A percentile compares a stretch with the other conserved stretches of the same genome.
Evolutionary conservation across 2,797 vertebrate species (phyloP).

Genomic region (Hippocampus kuda): DNA sequence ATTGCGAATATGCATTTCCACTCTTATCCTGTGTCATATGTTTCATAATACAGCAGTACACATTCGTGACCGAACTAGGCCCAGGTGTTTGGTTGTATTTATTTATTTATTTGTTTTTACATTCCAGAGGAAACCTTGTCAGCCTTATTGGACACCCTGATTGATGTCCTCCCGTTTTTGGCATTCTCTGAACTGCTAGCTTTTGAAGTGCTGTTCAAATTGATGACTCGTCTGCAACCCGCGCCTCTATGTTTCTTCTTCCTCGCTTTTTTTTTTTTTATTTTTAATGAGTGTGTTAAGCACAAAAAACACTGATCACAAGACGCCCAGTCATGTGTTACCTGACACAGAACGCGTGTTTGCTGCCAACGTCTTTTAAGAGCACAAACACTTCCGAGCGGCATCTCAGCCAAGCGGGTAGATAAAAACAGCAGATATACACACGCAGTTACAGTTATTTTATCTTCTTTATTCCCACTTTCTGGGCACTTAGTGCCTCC

Average conservation of each 20-base stretch:
- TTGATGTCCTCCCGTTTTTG: constrained; percentile 16
- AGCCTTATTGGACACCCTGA: constrained; percentile 17
- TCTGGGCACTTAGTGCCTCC: not conserved
- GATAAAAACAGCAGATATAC: not conserved
- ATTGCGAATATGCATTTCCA: constrained; percentile 6
- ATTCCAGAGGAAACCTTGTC: constrained; percentile 11
- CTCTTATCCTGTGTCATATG: constrained; percentile 7
- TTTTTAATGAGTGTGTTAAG: constrained; percentile 1
- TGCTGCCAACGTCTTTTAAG: not conserved
- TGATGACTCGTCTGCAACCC: constrained; percentile 2
- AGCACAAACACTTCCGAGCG: not conserved
- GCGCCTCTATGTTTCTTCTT: not conserved
- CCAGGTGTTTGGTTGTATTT: not conserved
- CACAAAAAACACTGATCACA: not conserved
- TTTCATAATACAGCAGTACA: constrained; percentile 19
- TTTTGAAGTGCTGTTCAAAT: constrained; percentile 22
- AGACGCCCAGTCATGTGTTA: not conserved
- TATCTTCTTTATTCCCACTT: not conserved
- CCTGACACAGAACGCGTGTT: constrained; percentile 11
- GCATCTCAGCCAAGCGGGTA: not conserved
- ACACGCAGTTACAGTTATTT: not conserved
- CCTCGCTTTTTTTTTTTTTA: not conserved
- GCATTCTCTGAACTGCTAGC: constrained; percentile 5
- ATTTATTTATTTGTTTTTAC: not conserved
- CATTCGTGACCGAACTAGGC: constrained; percentile 25